Evolutionary conservation across 2,113 vertebrate genomes (phyloP).

Genomic region (Pardalotus punctatus): DNA sequence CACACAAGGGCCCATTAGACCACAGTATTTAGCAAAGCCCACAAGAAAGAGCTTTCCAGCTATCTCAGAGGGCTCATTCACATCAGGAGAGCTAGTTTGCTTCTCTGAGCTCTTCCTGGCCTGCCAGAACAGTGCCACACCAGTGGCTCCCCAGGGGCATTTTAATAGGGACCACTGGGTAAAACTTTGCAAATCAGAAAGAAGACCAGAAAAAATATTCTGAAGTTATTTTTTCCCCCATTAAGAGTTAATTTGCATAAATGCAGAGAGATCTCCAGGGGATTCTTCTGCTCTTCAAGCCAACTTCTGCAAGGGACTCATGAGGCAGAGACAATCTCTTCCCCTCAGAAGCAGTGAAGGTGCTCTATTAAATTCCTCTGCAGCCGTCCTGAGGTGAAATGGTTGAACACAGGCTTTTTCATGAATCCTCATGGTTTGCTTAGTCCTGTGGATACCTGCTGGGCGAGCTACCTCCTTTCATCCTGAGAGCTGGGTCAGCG

Average conservation of each 20-base stretch:
- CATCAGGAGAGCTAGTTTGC: background rate
- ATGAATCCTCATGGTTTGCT: background rate
- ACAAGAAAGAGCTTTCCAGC: conserved; percentile 1
- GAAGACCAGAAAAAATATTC: background rate
- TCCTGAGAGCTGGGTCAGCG: background rate
- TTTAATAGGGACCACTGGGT: background rate
- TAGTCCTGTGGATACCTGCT: background rate
- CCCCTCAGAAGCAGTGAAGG: background rate
- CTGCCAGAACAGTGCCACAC: background rate
- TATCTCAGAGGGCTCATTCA: conserved; percentile 1
- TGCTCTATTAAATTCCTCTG: background rate
- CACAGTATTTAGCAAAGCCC: background rate
- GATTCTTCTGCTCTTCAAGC: background rate
- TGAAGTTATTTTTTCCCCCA: background rate
- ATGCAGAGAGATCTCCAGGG: background rate
- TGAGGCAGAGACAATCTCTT: background rate
- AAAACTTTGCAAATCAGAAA: background rate
- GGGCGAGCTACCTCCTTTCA: background rate
- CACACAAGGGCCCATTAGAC: background rate
- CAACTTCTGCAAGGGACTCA: background rate
- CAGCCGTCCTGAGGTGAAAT: background rate
- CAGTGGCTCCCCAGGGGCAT: background rate
- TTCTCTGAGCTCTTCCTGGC: background rate
- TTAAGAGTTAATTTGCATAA: background rate
- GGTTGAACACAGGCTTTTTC: background rate